phyloP scores from a whole-genome alignment of 2,888 invertebrate genomes.

The Pammene aurita region DNA sequence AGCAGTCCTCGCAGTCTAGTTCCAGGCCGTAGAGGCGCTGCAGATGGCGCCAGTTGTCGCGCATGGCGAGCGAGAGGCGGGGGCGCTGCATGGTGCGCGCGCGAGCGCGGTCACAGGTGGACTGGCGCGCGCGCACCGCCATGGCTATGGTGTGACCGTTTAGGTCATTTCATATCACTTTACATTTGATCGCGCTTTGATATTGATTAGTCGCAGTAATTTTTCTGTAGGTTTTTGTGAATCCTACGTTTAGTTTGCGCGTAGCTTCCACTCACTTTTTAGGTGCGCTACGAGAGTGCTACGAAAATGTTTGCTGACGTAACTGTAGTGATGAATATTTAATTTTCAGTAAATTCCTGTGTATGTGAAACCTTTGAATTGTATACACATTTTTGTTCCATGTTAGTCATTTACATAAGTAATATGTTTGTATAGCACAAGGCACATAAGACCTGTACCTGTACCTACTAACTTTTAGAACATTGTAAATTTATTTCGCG shows the following conservation, averaged over 20 bases:
- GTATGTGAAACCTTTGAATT: too few species aligned
- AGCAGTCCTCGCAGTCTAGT: conserved; percentile 64
- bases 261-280: conserved; percentile 24
- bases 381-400: too few species aligned
- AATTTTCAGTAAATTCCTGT: not conserved
- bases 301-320: conserved; percentile 7
- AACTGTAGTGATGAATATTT: not conserved
- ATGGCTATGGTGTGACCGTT: conserved; percentile 51
- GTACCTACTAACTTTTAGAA: too few species aligned
- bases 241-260: not conserved
- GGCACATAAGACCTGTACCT: too few species aligned
- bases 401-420: too few species aligned
- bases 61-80: conserved; percentile 81
- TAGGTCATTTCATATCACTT: conserved; percentile 31
- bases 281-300: conserved; percentile 31
- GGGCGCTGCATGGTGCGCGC: conserved; percentile 82
- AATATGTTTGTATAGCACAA: too few species aligned
- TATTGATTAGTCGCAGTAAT: conserved; percentile 18
- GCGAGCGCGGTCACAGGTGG: conserved; percentile 68
- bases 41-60: conserved; percentile 80
- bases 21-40: conserved; percentile 80
- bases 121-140: conserved; percentile 59
- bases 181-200: conserved; percentile 42
- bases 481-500: too few species aligned
- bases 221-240: not conserved